Evolutionary conservation across 2,113 vertebrate species (phyloP).

Genomic region (Nothocercus julius): DNA sequence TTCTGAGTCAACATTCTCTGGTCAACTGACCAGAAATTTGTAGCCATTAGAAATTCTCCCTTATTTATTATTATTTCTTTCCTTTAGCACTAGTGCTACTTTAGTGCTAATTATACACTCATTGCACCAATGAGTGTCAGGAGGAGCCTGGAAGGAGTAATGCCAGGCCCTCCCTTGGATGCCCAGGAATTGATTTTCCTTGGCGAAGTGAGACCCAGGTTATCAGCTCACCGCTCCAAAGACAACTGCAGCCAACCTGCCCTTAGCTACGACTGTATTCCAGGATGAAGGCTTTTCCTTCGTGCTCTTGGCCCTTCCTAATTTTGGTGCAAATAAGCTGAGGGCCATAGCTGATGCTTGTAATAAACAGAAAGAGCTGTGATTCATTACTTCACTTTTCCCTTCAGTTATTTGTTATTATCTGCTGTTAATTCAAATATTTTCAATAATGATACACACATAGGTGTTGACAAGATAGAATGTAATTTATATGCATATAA

Average conservation of each 20-base stretch:
- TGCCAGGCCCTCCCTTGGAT: not conserved
- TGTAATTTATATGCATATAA: not conserved
- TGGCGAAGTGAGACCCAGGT: constrained; percentile 32
- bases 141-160: not conserved
- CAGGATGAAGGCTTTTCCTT: not conserved
- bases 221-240: constrained; percentile 33
- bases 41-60: not conserved
- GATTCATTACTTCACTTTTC: not conserved
- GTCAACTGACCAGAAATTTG: not conserved
- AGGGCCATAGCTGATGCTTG: not conserved
- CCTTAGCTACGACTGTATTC: not conserved
- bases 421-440: not conserved
- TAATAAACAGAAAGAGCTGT: not conserved
- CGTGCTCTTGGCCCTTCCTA: not conserved
- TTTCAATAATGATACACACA: not conserved
- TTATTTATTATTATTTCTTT: not conserved
- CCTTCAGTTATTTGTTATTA: not conserved
- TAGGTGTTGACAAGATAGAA: not conserved
- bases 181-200: constrained; percentile 16
- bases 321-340: not conserved
- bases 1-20: not conserved
- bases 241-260: not conserved
- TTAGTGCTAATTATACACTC: not conserved
- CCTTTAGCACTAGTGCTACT: too few relatives aligned
- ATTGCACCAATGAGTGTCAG: rapidly evolving